phyloP scores from a whole-genome alignment of 2,113 vertebrate genomes.

The Nesoenas mayeri region DNA sequence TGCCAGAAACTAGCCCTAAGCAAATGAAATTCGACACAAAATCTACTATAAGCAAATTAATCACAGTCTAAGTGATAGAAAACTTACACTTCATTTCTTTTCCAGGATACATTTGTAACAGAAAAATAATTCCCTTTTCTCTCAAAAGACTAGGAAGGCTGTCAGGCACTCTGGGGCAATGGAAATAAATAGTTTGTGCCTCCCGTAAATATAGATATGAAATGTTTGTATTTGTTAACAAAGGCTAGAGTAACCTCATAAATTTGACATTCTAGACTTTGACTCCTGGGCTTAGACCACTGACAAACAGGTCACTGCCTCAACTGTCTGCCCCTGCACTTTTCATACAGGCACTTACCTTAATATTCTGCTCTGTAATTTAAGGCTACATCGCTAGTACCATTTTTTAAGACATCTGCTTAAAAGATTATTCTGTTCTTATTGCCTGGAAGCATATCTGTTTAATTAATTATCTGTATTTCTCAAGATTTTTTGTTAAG shows the following conservation, averaged over 20 bases:
- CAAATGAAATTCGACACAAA: constrained; percentile 48
- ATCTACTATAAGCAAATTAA: constrained; percentile 58
- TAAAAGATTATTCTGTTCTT: not conserved
- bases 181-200: constrained; percentile 39
- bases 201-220: constrained; percentile 36
- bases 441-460: not conserved
- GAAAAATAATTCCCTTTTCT: constrained; percentile 50
- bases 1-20: constrained; percentile 55
- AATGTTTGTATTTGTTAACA: constrained; percentile 26
- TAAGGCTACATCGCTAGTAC: not conserved
- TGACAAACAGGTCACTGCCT: not conserved
- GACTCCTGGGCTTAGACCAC: not conserved
- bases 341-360: not conserved
- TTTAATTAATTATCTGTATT: constrained; percentile 10
- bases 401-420: not conserved
- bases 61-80: constrained; percentile 56
- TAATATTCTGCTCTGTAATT: not conserved
- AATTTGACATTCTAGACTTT: constrained; percentile 7
- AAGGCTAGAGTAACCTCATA: not conserved
- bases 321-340: not conserved
- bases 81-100: constrained; percentile 45
- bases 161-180: not conserved
- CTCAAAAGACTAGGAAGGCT: constrained; percentile 15
- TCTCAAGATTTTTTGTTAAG: not conserved
- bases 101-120: constrained; percentile 8